These are phyloP conservation scores for Falco peregrinus DNA, from an alignment of 2,797 vertebrate genomes.

Conservation along the genomic window DNA sequence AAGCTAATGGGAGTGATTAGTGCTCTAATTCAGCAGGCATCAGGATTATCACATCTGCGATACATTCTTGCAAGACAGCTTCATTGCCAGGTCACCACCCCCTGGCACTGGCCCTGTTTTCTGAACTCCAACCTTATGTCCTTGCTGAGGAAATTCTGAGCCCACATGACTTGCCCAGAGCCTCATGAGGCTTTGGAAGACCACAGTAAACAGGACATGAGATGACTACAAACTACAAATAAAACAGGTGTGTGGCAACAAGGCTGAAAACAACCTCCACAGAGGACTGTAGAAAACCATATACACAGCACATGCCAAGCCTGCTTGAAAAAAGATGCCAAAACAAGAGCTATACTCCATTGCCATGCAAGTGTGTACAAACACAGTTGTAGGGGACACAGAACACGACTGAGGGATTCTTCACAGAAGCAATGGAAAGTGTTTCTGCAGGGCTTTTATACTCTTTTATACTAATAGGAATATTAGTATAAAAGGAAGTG, in stretches of 20 bases:
- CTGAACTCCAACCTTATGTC: not conserved
- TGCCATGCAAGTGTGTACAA: not conserved
- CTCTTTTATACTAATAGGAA: not conserved
- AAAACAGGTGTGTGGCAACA: fast-evolving
- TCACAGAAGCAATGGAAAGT: not conserved
- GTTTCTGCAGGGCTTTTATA: not conserved
- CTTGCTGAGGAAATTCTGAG: not conserved
- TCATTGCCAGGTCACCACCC: not conserved
- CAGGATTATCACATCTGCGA: not conserved
- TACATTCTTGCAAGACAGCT: not conserved
- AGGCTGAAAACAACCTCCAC: not conserved
- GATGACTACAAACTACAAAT: not conserved
- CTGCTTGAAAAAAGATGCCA: not conserved
- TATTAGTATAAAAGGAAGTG: not conserved
- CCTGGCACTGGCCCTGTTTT: not conserved
- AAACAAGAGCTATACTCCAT: not conserved
- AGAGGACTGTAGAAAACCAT: not conserved
- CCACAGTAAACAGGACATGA: not conserved
- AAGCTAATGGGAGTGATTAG: not conserved
- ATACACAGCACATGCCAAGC: not conserved
- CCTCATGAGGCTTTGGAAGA: not conserved
- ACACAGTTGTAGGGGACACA: not conserved
- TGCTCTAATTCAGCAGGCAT: not conserved
- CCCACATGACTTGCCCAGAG: not conserved
- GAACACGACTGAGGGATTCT: not conserved